phyloP scores from a whole-genome alignment of 1,140 invertebrate genomes.

The Lepidurus couesii region DNA sequence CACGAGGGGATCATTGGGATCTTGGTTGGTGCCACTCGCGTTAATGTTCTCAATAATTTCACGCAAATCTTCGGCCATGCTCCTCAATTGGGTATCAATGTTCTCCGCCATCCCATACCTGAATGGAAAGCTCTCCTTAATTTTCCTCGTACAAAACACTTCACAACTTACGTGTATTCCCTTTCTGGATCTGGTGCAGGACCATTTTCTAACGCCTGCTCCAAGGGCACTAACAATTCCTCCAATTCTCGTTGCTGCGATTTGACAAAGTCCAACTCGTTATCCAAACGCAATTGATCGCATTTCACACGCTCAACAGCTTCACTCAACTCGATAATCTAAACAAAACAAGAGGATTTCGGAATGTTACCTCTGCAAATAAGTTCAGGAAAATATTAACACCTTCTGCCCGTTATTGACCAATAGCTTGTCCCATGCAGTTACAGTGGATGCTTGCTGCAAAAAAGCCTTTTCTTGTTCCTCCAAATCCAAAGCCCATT shows the following conservation, averaged over 20 bases:
- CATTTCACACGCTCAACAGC: constrained; percentile 77
- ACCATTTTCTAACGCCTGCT: constrained; percentile 65
- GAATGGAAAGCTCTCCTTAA: constrained; percentile 35
- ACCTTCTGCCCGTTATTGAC: constrained; percentile 87
- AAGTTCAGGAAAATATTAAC: constrained; percentile 23
- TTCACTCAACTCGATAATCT: constrained; percentile 77
- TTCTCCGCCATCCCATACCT: constrained; percentile 81
- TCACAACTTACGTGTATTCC: constrained; percentile 61
- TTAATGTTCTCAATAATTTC: constrained; percentile 93
- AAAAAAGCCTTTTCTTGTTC: constrained; percentile 90
- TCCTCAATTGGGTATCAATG: constrained; percentile 83
- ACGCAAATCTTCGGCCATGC: constrained; percentile 90
- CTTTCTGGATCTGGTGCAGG: constrained; percentile 76
- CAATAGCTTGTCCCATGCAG: constrained; percentile 86
- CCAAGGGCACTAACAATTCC: constrained; percentile 74
- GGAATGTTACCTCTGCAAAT: constrained; percentile 29
- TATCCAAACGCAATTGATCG: constrained; percentile 82
- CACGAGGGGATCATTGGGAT: constrained; percentile 71
- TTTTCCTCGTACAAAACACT: constrained; percentile 7
- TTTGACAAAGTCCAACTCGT: constrained; percentile 89
- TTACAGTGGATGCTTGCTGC: constrained; percentile 88
- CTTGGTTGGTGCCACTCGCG: constrained; percentile 73
- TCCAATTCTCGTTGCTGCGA: constrained; percentile 89
- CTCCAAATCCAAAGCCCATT: constrained; percentile 88
- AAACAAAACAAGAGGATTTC: constrained; percentile 36